Base-by-base conservation (phyloP, 1,140 invertebrate species). In the Aphis craccivora region DNA sequence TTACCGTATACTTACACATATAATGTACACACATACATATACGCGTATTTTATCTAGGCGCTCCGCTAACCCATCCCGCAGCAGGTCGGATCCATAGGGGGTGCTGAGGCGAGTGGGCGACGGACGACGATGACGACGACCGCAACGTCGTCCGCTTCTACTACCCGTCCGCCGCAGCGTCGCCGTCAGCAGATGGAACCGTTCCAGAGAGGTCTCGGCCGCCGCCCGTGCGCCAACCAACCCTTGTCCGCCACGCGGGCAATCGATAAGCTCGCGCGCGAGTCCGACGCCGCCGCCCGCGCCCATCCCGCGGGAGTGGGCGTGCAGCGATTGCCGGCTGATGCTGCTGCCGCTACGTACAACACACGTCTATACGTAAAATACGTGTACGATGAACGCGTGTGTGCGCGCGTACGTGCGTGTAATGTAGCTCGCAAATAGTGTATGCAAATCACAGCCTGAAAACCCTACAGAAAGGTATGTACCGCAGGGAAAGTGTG, bases 201-300 rank as follows among this genome's bases (percentile, higher is more conserved):
- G 67, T 91, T 91, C 67, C 90, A 91, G 48, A 81, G 30, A 20
- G n/a, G 55, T 76, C 84, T 45, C 84, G 30, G 25, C n/a, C 30
- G 60, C 30, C 76, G 30, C 53, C 83, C 37, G 83, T 9, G 84
- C 43, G 84, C 30, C 45, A 43, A 51, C 45, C 86, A 88, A 88
- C 45, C 86, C 86, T 88, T 88, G 86, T 51, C 45, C 48, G 48
- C n/a, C 87, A 2, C 45, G 48, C 45, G n/a, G 48, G 87, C 48
- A 89, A 89, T 89, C 87, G 87, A 89, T 89, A 89, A 53, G 48
- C 22, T 37, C 87, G 48, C 86, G 81, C 81, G 84, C 84, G 30
- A 45, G 84, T 87, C 84, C 84, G 2, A 43, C 84, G 43, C 45
- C n/a, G 40, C 40, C 84, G 86, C 3, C 84, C 40, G 45, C 48